phyloP scores from a whole-genome alignment of 2,797 vertebrate species.

The Enteromius afrohamiltoni region DNA sequence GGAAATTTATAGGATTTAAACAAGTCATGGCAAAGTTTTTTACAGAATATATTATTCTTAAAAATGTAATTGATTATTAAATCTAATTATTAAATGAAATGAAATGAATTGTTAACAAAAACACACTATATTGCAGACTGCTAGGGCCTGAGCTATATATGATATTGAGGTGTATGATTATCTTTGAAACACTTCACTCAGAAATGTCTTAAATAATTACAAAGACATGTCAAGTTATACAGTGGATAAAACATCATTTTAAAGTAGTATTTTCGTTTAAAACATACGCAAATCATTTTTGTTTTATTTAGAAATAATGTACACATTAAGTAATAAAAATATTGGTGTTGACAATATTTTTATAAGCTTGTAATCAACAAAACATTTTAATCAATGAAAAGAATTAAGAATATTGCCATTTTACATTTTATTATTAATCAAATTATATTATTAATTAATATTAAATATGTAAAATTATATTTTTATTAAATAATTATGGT shows the following conservation, averaged over 20 bases:
- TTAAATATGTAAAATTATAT: background rate
- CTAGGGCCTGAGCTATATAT: background rate
- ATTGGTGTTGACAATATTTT: background rate
- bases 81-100: background rate
- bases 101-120: background rate
- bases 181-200: background rate
- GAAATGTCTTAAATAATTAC: background rate
- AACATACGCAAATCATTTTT: background rate
- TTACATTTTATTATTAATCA: background rate
- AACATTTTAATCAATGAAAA: no score
- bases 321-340: background rate
- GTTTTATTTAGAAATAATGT: background rate
- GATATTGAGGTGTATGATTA: background rate
- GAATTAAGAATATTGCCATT: background rate
- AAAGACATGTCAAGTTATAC: background rate
- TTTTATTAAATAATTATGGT: background rate
- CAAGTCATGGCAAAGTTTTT: background rate
- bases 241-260: background rate
- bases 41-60: background rate
- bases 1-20: constrained; percentile 5
- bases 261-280: background rate
- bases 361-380: background rate
- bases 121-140: background rate
- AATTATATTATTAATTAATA: background rate
- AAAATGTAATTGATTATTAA: no score